Conservation (phyloP, 2,113 vertebrate genomes). For the Malurus melanocephalus region DNA sequence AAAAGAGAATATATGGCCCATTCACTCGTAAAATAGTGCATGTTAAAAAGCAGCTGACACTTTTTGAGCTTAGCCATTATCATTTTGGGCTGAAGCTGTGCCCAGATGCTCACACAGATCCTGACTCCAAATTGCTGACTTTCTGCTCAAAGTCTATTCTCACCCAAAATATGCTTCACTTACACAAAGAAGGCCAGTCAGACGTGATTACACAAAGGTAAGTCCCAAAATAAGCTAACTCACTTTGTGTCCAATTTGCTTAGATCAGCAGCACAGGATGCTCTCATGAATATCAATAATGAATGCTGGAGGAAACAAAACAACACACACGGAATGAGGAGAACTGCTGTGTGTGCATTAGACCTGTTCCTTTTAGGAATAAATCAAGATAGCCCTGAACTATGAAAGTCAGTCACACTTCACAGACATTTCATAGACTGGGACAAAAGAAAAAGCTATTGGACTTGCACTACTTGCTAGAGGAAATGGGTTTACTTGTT, state of each 20-base stretch:
- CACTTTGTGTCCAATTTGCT: not conserved
- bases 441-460: not conserved
- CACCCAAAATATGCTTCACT: not conserved
- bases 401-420: not conserved
- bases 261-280: not conserved
- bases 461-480: not conserved
- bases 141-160: not conserved
- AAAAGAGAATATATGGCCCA: not conserved
- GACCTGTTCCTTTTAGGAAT: not conserved
- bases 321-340: not conserved
- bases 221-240: conserved; percentile 1
- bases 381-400: not conserved
- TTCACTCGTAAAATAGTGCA: not conserved
- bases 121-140: not conserved
- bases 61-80: not conserved
- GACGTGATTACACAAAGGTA: not conserved
- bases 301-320: not conserved
- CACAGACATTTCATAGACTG: not conserved
- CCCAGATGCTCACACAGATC: not conserved
- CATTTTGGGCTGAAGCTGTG: not conserved
- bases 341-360: not conserved
- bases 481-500: not conserved
- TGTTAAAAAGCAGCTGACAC: not conserved
- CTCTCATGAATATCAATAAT: conserved; percentile 1
- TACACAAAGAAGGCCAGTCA: not conserved